A percentile compares a stretch with the other conserved stretches of the same genome.
Evolutionary conservation across 2,113 vertebrate species (phyloP).

Genomic region (Clarias batrachus): DNA sequence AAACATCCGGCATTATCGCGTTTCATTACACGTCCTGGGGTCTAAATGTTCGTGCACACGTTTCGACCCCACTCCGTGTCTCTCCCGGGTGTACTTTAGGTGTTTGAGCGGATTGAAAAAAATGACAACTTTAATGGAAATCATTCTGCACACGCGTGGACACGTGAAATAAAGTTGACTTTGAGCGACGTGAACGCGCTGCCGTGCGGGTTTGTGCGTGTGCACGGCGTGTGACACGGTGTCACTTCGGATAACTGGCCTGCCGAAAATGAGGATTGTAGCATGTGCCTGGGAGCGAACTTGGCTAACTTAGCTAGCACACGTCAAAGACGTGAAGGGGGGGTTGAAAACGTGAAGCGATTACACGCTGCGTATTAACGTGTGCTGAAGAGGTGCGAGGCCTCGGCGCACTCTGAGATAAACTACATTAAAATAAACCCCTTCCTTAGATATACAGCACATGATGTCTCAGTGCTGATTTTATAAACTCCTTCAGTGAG

Average conservation of each 20-base stretch:
- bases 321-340: background rate
- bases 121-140: background rate
- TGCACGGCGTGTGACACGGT: background rate
- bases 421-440: no score
- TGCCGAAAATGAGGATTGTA: background rate
- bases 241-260: background rate
- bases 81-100: background rate
- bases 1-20: background rate
- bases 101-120: background rate
- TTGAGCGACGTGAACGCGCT: background rate
- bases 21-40: no score
- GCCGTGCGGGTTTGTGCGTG: background rate
- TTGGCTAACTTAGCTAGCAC: conserved; percentile 11
- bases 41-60: background rate
- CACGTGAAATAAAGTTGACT: background rate
- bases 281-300: background rate
- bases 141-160: background rate
- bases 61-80: background rate
- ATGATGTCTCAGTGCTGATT: no score
- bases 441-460: no score
- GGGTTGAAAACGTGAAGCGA: background rate
- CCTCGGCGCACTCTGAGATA: no score
- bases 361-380: background rate
- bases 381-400: background rate
- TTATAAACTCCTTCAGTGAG: no score